Evolutionary conservation across 1,140 invertebrate species (phyloP).

Genomic region (Lutraria rhynchaena): DNA sequence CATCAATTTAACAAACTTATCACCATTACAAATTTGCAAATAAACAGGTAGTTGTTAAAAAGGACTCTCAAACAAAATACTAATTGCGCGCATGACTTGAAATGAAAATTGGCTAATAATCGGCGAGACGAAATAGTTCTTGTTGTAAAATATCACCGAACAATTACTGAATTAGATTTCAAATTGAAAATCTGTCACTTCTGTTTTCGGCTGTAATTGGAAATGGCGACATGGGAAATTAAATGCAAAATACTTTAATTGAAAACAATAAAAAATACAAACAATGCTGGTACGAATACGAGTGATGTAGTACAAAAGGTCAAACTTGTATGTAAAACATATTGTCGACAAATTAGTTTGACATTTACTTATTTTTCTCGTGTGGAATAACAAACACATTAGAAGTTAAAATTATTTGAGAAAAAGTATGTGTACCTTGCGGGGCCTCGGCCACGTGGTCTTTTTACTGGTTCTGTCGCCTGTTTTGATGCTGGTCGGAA

Average conservation of each 20-base stretch:
- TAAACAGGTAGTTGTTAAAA: constrained; percentile 51
- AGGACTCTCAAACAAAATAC: constrained; percentile 26
- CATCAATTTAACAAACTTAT: constrained; percentile 9
- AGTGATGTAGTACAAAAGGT: too few species aligned
- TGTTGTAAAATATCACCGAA: neutral
- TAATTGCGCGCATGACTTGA: constrained; percentile 50
- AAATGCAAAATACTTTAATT: too few species aligned
- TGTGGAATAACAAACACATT: too few species aligned
- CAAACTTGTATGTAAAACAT: too few species aligned
- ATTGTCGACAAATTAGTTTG: too few species aligned
- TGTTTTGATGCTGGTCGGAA: constrained; percentile 59
- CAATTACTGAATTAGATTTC: constrained; percentile 49
- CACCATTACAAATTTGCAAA: constrained; percentile 43
- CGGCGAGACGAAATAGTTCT: too few species aligned
- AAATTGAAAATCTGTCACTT: constrained; percentile 49
- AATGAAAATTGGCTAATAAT: constrained; percentile 36
- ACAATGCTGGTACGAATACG: too few species aligned
- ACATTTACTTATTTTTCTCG: too few species aligned
- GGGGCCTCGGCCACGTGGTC: constrained; percentile 63
- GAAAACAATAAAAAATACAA: too few species aligned
- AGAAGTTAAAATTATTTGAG: too few species aligned
- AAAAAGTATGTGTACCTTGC: constrained; percentile 63
- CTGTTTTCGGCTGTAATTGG: constrained; percentile 43
- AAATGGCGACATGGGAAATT: constrained; percentile 14
- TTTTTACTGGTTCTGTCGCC: constrained; percentile 55